Percentiles rank a stretch among this genome's conserved stretches.
phyloP scores from a whole-genome alignment of 2,888 invertebrate species.

The Caradrina clavipalpis region DNA sequence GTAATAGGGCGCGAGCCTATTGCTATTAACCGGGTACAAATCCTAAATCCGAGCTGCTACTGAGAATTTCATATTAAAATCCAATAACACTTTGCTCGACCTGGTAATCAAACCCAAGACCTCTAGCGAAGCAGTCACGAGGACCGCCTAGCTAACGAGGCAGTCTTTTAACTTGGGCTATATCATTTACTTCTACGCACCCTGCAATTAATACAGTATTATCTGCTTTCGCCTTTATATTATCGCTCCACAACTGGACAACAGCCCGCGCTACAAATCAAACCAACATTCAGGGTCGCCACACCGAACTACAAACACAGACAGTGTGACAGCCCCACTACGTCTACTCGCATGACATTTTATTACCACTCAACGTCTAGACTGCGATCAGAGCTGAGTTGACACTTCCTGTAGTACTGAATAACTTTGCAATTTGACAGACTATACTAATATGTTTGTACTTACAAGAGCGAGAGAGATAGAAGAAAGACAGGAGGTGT shows the following conservation, averaged over 20 bases:
- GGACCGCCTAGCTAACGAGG: too few relatives aligned
- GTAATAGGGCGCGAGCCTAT: too few relatives aligned
- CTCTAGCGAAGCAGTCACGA: too few relatives aligned
- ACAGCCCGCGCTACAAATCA: background rate
- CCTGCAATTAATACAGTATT: background rate
- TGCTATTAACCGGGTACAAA: too few relatives aligned
- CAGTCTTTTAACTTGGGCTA: too few relatives aligned
- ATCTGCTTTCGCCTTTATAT: background rate
- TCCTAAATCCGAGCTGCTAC: too few relatives aligned
- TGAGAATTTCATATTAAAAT: too few relatives aligned
- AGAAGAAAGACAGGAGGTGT: too few relatives aligned
- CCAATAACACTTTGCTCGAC: too few relatives aligned
- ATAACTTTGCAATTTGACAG: background rate
- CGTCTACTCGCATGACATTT: conserved; percentile 20
- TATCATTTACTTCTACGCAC: too few relatives aligned
- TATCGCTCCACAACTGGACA: conserved; percentile 17
- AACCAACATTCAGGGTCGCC: conserved; percentile 31
- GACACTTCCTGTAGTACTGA: conserved; percentile 17
- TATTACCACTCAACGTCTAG: conserved; percentile 21
- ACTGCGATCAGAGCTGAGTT: background rate
- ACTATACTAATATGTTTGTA: background rate
- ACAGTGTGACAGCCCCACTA: conserved; percentile 1
- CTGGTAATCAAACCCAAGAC: too few relatives aligned
- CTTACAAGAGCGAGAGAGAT: too few relatives aligned
- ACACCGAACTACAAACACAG: background rate